These are phyloP conservation scores for Odontomachus brunneus DNA, from an alignment of 1,140 invertebrate species.

Conservation along the genomic window DNA sequence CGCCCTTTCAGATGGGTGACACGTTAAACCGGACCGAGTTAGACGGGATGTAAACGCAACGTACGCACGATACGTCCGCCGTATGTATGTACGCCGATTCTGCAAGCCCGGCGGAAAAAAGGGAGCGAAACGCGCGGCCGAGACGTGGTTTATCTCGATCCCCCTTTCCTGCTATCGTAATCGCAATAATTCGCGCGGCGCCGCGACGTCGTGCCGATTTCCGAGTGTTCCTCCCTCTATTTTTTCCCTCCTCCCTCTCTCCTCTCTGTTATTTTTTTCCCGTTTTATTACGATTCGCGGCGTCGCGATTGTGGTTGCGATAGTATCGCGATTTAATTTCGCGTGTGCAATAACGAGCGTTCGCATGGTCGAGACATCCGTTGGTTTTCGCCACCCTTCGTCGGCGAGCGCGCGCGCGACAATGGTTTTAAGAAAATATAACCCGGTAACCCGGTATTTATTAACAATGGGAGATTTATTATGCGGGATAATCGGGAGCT, in stretches of 20 bases:
- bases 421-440: neutral
- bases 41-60: slow-evolving; percentile 11
- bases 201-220: slow-evolving; percentile 6
- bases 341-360: neutral
- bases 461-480: neutral
- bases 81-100: neutral
- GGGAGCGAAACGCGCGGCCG: neutral
- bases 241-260: too few relatives aligned
- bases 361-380: neutral
- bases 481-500: neutral
- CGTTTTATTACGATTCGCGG: neutral
- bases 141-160: slow-evolving; percentile 45
- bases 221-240: neutral
- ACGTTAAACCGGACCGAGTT: slow-evolving; percentile 10
- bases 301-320: neutral
- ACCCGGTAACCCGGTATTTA: neutral
- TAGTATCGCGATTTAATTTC: neutral
- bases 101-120: slow-evolving; percentile 11
- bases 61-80: slow-evolving; percentile 3
- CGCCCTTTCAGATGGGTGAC: neutral
- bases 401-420: neutral
- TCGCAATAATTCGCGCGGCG: slow-evolving; percentile 19
- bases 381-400: neutral
- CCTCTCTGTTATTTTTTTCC: neutral
- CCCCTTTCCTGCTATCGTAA: slow-evolving; percentile 18